Percentiles rank a stretch among this genome's conserved stretches.
Evolutionary conservation across 2,797 vertebrate genomes (phyloP).

Genomic region (Protosalanx chinensis): DNA sequence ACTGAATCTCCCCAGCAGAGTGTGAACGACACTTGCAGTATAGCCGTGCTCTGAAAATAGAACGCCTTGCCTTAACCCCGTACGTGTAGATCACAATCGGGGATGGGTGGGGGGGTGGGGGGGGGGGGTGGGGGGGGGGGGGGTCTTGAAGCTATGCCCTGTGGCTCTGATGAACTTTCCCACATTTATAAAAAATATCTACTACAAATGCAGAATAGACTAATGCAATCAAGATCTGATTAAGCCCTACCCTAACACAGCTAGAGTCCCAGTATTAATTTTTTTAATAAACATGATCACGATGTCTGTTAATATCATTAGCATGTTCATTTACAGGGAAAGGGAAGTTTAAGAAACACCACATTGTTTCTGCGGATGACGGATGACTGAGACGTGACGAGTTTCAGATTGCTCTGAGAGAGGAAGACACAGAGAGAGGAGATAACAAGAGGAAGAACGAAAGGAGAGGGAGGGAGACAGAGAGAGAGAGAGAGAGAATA

Average conservation of each 20-base stretch:
- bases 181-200: slow-evolving; percentile 19
- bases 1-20: slow-evolving; percentile 16
- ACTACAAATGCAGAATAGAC: slow-evolving; percentile 37
- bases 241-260: slow-evolving; percentile 38
- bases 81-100: not conserved
- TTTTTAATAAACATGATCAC: slow-evolving; percentile 57
- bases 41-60: no score
- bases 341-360: slow-evolving; percentile 13
- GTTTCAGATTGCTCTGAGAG: not conserved
- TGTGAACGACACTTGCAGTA: not conserved
- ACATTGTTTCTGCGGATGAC: slow-evolving; percentile 12
- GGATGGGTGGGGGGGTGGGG: no score
- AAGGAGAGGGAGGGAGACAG: no score
- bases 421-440: not conserved
- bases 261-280: slow-evolving; percentile 36
- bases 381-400: slow-evolving; percentile 17
- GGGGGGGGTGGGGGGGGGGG: not conserved
- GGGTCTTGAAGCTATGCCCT: not conserved
- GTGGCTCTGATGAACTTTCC: slow-evolving; percentile 18
- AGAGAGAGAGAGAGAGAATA: no score
- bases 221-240: slow-evolving; percentile 53
- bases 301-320: slow-evolving; percentile 29
- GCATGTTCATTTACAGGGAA: slow-evolving; percentile 4
- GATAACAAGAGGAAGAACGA: not conserved
- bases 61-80: not conserved